Evolutionary conservation across 1,140 invertebrate species (phyloP).

Genomic region (Pollicipes pollicipes): DNA sequence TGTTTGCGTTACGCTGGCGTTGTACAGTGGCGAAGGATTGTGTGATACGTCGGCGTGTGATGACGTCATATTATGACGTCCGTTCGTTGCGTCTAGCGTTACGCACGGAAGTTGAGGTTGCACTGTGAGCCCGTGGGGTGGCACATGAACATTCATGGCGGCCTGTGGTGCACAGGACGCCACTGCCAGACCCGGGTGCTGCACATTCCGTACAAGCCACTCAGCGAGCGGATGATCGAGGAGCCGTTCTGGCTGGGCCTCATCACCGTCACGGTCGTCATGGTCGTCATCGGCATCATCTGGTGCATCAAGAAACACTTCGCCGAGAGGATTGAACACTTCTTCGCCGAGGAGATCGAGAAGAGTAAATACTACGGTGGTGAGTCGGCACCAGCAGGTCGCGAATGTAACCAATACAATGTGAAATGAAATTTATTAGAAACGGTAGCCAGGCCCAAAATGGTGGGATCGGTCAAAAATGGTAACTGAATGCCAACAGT

Average conservation of each 20-base stretch:
- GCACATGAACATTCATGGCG: background rate
- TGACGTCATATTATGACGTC: background rate
- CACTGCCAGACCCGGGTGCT: constrained; percentile 41
- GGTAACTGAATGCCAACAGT: too few relatives aligned
- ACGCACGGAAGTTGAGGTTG: constrained; percentile 7
- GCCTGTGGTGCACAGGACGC: constrained; percentile 23
- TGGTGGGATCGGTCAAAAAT: too few relatives aligned
- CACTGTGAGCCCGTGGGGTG: background rate
- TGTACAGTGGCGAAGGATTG: background rate
- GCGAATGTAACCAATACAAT: too few relatives aligned
- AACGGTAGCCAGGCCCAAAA: too few relatives aligned
- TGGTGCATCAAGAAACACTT: constrained; percentile 65
- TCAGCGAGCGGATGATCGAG: constrained; percentile 53
- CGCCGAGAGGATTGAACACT: constrained; percentile 60
- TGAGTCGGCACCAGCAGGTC: too few relatives aligned
- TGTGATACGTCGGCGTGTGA: background rate
- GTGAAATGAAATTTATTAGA: too few relatives aligned
- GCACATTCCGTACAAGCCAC: constrained; percentile 45
- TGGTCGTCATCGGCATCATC: constrained; percentile 49
- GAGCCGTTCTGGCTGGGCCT: constrained; percentile 66
- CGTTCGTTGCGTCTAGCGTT: background rate
- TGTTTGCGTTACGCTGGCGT: too few relatives aligned
- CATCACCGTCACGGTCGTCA: constrained; percentile 53
- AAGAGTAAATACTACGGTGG: constrained; percentile 17
- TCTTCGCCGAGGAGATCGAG: constrained; percentile 47